phyloP scores from a whole-genome alignment of 2,113 vertebrate genomes.

The Macroglossus sobrinus region DNA sequence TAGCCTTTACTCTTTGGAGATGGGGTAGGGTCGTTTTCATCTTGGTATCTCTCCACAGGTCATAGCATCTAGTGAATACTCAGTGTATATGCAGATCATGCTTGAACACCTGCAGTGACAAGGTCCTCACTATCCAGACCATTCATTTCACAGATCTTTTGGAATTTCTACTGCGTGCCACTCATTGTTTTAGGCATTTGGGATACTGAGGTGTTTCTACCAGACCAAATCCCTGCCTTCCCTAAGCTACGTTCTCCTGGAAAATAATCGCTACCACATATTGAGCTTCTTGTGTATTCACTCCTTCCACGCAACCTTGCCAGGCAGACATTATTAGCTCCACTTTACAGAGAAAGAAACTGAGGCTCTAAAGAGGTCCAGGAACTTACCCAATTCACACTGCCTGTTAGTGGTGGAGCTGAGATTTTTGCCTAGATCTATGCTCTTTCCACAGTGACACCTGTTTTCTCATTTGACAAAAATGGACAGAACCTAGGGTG shows the following conservation, averaged over 20 bases:
- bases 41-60: neutral
- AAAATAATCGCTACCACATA: neutral
- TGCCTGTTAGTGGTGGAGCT: neutral
- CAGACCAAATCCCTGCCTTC: neutral
- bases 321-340: neutral
- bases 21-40: neutral
- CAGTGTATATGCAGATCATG: neutral
- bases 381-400: neutral
- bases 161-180: neutral
- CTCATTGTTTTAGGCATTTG: neutral
- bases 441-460: neutral
- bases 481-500: neutral
- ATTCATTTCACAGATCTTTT: neutral
- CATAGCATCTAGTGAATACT: neutral
- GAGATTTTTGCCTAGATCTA: neutral
- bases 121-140: neutral
- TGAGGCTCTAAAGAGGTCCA: neutral
- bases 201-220: neutral
- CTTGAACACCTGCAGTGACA: neutral
- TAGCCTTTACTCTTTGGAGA: neutral
- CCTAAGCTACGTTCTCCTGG: neutral
- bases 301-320: neutral
- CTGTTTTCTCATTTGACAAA: neutral
- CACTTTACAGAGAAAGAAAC: conserved; percentile 24
- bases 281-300: neutral